Base-by-base conservation (phyloP, 1,140 invertebrate genomes). In the Homalodisca vitripennis region DNA sequence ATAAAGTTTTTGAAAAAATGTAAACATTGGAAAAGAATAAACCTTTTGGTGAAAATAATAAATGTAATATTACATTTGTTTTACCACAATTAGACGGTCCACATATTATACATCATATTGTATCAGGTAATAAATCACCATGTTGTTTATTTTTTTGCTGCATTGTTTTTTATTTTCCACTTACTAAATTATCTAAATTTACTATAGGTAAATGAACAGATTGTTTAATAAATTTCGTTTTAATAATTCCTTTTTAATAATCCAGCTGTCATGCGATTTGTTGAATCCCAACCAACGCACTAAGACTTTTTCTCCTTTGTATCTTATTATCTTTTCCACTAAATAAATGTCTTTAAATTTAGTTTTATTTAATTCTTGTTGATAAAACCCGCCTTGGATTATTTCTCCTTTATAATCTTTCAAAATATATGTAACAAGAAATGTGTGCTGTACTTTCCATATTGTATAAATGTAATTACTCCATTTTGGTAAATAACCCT, bases 21-120 rank as follows among this genome's bases (percentile, higher is more conserved):
- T 80, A 80, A 46, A 80, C 65, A 72, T 80, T 80, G 76, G 79
- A 68, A 73, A 78, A 79, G 64, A 70, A 69, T 66, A 78, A 67
- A n/a, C 78, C 79, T 70, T 79, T 77, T n/a, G 71, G 71, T 67
- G 71, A 26, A 66, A 68, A 65, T 53, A 80, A 66, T 71, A 78
- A 48, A 69, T 71, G 68, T 20, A 79, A 30, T 55, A 80, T 72
- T 17, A 74, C 68, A 71, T 79, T 80, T 2, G 77, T 80, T 75
- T 80, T 80, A 6, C 79, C 79, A 69, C 76, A 77, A 48, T 73
- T 74, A 20, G 73, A 76, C n/a, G 76, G 72, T 34, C 75, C 79
- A 2, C 66, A 53, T 60, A 80, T 72, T 22, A 79, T 55, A 30
- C 71, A 71, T 67, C 77, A 34, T 47, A 78, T 71, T 20, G 24